Conservation (phyloP, 2,888 invertebrate genomes). For the Lycia hirtaria region DNA sequence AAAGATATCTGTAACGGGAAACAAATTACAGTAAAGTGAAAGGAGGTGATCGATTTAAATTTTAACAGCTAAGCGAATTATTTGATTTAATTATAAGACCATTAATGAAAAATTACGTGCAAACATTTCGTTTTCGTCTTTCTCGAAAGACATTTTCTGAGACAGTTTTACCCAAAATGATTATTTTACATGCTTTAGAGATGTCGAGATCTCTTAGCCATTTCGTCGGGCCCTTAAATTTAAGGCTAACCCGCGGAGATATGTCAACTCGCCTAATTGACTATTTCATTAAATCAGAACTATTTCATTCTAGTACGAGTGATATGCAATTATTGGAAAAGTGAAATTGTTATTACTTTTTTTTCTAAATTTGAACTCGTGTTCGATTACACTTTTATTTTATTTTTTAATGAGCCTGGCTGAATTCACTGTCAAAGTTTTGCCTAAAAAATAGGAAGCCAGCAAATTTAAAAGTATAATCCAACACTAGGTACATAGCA, state of each 20-base stretch:
- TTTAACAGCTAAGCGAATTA: neutral
- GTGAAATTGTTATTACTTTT: conserved; percentile 59
- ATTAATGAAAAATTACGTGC: neutral
- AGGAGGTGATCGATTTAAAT: neutral
- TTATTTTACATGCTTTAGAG: conserved; percentile 39
- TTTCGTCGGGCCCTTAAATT: conserved; percentile 22
- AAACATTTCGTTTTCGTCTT: neutral
- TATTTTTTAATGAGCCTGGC: conserved; percentile 20
- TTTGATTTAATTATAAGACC: neutral
- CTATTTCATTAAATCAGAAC: conserved; percentile 64
- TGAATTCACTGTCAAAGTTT: conserved; percentile 3
- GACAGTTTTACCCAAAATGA: conserved; percentile 39
- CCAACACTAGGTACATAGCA: conserved; percentile 65
- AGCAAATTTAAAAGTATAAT: conserved; percentile 52
- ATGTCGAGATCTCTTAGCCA: neutral
- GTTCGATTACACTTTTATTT: conserved; percentile 66
- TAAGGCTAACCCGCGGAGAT: conserved; percentile 44
- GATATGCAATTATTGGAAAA: conserved; percentile 76
- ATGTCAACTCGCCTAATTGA: conserved; percentile 71
- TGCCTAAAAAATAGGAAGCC: neutral
- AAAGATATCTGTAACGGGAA: neutral
- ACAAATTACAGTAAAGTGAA: conserved; percentile 3
- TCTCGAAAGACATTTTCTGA: conserved; percentile 1
- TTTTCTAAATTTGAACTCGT: conserved; percentile 52
- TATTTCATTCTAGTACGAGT: conserved; percentile 65